These are phyloP conservation scores for Aphodius sticticus DNA, from an alignment of 2,888 invertebrate species.

Conservation along the genomic window DNA sequence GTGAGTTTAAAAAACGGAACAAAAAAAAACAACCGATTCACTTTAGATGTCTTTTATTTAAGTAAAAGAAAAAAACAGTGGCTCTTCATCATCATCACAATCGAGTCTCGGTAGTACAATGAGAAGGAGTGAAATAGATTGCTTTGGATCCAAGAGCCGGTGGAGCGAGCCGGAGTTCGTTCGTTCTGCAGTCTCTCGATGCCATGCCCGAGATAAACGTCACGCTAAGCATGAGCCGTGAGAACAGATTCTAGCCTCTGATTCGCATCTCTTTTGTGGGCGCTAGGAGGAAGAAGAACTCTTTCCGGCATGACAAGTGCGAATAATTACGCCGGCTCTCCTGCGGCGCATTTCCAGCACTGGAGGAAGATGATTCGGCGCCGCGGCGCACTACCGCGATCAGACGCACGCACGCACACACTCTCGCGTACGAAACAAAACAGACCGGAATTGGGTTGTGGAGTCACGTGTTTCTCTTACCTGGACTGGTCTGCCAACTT, in stretches of 20 bases:
- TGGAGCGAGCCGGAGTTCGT: slow-evolving; percentile 13
- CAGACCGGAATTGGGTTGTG: slow-evolving; percentile 6
- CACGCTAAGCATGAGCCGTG: slow-evolving; percentile 33
- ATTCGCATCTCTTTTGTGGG: neutral
- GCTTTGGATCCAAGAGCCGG: slow-evolving; percentile 8
- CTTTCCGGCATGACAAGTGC: slow-evolving; percentile 13
- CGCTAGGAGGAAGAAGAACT: slow-evolving; percentile 10
- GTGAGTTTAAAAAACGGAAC: slow-evolving; percentile 11
- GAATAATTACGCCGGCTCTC: slow-evolving; percentile 14
- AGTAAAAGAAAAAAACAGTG: slow-evolving; percentile 36
- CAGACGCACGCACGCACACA: slow-evolving; percentile 4
- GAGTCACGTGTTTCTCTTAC: slow-evolving; percentile 65
- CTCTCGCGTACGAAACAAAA: neutral
- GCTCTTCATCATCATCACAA: slow-evolving; percentile 40
- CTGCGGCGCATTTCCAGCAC: slow-evolving; percentile 10
- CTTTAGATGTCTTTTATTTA: slow-evolving; percentile 30
- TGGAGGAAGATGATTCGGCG: slow-evolving; percentile 18
- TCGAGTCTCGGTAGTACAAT: slow-evolving; percentile 35
- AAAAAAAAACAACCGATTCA: slow-evolving; percentile 32
- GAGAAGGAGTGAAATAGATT: slow-evolving; percentile 34
- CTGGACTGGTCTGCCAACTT: slow-evolving; percentile 99
- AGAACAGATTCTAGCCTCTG: slow-evolving; percentile 30
- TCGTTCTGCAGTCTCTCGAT: slow-evolving; percentile 22
- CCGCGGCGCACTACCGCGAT: neutral
- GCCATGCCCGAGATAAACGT: slow-evolving; percentile 29